A percentile compares a stretch with the other conserved stretches of the same genome.
Conservation (phyloP, 2,888 invertebrate genomes). For the Calameuta pallipes region DNA sequence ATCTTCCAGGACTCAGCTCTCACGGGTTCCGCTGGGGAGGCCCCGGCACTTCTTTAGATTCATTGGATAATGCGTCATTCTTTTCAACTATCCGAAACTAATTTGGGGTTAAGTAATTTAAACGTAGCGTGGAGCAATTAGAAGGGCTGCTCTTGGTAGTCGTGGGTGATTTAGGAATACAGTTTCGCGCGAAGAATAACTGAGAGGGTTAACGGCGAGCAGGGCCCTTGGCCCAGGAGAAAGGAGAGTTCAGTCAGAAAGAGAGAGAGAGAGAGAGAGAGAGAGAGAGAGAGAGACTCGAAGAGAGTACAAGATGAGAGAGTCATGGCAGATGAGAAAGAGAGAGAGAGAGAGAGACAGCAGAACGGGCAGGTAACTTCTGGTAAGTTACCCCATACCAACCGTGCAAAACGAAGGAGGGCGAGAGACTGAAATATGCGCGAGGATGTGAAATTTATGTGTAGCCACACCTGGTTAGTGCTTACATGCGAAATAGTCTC, state of each 20-base stretch:
- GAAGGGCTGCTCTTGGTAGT: constrained; percentile 50
- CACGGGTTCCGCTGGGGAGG: constrained; percentile 19
- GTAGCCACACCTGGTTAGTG: constrained; percentile 66
- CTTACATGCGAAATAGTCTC: constrained; percentile 63
- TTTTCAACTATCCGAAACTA: constrained; percentile 63
- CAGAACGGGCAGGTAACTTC: constrained; percentile 56
- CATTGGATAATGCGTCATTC: constrained; percentile 51
- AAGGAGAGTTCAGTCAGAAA: constrained; percentile 22
- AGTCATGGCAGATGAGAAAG: constrained; percentile 17
- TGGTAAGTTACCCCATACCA: constrained; percentile 53
- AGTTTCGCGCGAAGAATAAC: constrained; percentile 57
- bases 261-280: constrained; percentile 7
- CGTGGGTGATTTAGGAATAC: constrained; percentile 60
- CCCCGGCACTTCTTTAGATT: constrained; percentile 31
- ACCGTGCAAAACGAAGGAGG: constrained; percentile 46
- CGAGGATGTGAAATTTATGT: constrained; percentile 64
- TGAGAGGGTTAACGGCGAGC: constrained; percentile 25
- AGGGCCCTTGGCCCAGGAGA: constrained; percentile 37
- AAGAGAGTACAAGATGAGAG: constrained; percentile 16
- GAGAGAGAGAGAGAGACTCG: constrained; percentile 6
- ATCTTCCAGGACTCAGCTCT: constrained; percentile 26
- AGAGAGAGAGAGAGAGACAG: constrained; percentile 20
- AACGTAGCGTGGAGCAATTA: constrained; percentile 63
- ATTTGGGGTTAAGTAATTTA: constrained; percentile 64
- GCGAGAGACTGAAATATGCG: constrained; percentile 60